Conservation (phyloP, 2,888 invertebrate species). For the Synergus itoensis region DNA sequence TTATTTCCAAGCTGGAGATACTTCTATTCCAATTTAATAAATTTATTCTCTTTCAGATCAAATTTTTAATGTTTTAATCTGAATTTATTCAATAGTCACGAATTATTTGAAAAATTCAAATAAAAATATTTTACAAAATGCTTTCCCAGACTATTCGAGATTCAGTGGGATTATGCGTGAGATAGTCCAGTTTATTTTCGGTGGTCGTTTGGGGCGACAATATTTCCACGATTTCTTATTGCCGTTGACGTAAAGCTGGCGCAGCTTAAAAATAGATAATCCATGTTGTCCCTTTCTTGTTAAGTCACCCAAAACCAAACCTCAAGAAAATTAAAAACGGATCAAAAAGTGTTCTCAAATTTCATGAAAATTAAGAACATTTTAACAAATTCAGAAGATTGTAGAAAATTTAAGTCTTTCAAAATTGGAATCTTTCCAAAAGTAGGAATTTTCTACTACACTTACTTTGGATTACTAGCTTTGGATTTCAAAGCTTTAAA, state of each 20-base stretch:
- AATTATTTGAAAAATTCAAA: not conserved
- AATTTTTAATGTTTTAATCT: not conserved
- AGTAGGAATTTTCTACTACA: too few species aligned
- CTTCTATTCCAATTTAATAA: not conserved
- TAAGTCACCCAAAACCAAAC: constrained; percentile 54
- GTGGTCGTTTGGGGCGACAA: constrained; percentile 57
- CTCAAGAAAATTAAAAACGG: constrained; percentile 46
- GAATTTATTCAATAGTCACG: not conserved
- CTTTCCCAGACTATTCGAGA: constrained; percentile 6
- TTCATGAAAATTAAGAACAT: not conserved
- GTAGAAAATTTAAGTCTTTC: too few species aligned
- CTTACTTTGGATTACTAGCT: too few species aligned
- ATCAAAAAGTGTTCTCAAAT: not conserved
- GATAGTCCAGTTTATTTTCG: constrained; percentile 61
- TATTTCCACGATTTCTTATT: constrained; percentile 65
- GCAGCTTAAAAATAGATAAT: constrained; percentile 62
- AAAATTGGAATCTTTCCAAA: too few species aligned
- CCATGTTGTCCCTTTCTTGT: constrained; percentile 55
- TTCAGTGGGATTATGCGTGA: constrained; percentile 48
- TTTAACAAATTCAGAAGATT: not conserved
- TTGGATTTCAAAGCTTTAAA: not conserved
- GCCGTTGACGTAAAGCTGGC: constrained; percentile 61
- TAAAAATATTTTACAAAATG: not conserved
- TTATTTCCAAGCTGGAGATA: not conserved
- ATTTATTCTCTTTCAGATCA: not conserved